These are phyloP conservation scores for Anneissia japonica DNA, from an alignment of 35 echinoderm and acorn worm genomes.

Conservation along the genomic window DNA sequence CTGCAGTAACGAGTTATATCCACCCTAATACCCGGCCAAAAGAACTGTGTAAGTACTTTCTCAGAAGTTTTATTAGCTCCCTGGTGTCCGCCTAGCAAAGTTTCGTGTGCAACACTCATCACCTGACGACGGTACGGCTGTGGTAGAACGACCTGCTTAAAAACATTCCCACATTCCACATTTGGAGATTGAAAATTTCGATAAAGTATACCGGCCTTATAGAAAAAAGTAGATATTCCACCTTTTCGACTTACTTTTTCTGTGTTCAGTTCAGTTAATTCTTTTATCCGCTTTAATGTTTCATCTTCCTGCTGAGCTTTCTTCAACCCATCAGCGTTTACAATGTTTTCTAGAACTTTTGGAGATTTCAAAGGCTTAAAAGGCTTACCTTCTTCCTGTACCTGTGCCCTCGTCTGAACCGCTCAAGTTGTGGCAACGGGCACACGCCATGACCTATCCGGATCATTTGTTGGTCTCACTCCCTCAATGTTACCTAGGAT, in stretches of 20 bases:
- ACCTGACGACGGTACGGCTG: constrained; percentile 31
- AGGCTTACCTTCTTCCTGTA: neutral
- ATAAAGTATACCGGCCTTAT: neutral
- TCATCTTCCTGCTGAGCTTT: constrained; percentile 13
- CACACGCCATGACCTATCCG: neutral
- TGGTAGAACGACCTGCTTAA: constrained; percentile 47
- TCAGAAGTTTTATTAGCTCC: constrained; percentile 35
- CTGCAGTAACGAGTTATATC: constrained; percentile 32
- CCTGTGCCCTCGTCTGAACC: constrained; percentile 21
- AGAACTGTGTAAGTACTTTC: constrained; percentile 37
- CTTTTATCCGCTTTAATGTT: neutral
- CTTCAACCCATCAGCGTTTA: neutral
- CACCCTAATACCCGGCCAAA: constrained; percentile 30
- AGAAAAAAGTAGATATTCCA: neutral
- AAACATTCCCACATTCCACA: constrained; percentile 16
- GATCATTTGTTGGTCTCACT: constrained; percentile 14
- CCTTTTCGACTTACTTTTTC: neutral
- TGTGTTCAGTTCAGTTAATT: constrained; percentile 1
- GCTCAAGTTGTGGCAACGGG: neutral
- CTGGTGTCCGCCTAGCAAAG: constrained; percentile 36
- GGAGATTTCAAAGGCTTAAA: neutral
- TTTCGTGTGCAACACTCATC: constrained; percentile 44
- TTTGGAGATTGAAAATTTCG: constrained; percentile 20
- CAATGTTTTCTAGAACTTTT: neutral
- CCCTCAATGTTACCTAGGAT: constrained; percentile 49